phyloP scores from a whole-genome alignment of 1,140 invertebrate genomes.

The Plodia interpunctella region DNA sequence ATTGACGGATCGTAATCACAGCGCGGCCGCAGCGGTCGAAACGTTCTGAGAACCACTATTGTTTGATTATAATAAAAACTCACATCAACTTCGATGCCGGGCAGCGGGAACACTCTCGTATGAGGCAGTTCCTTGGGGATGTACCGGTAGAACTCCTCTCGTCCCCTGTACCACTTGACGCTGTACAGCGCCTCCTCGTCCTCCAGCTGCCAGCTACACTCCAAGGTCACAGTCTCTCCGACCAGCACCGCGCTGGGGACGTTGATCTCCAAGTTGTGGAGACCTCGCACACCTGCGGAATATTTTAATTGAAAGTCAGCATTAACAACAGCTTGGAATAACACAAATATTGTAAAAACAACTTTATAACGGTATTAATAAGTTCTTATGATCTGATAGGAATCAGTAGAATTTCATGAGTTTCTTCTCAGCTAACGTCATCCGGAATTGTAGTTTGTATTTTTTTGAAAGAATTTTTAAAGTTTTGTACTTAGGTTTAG shows the following conservation, averaged over 20 bases:
- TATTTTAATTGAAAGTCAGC: not conserved
- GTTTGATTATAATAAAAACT: slow-evolving; percentile 75
- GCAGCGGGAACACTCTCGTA: slow-evolving; percentile 80
- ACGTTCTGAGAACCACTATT: too few relatives aligned
- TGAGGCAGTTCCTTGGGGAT: slow-evolving; percentile 83
- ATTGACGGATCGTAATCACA: too few relatives aligned
- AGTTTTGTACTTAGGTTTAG: too few relatives aligned
- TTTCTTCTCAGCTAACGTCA: too few relatives aligned
- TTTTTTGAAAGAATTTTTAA: too few relatives aligned
- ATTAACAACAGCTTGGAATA: too few relatives aligned
- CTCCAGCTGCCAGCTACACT: slow-evolving; percentile 85
- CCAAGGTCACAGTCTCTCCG: slow-evolving; percentile 81
- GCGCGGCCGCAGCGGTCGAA: too few relatives aligned
- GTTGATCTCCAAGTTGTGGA: slow-evolving; percentile 81
- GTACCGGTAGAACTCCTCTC: slow-evolving; percentile 87
- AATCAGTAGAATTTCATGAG: too few relatives aligned
- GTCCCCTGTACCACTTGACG: slow-evolving; percentile 87
- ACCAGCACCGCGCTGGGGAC: slow-evolving; percentile 81
- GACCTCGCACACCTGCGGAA: slow-evolving; percentile 78
- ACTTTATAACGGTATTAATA: too few relatives aligned
- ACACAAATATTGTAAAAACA: too few relatives aligned
- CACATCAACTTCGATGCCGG: slow-evolving; percentile 85
- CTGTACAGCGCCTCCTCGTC: slow-evolving; percentile 82
- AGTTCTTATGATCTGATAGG: too few relatives aligned
- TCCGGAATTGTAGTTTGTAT: too few relatives aligned